phyloP scores from a whole-genome alignment of 2,888 invertebrate species.

The Junonia oenone region DNA sequence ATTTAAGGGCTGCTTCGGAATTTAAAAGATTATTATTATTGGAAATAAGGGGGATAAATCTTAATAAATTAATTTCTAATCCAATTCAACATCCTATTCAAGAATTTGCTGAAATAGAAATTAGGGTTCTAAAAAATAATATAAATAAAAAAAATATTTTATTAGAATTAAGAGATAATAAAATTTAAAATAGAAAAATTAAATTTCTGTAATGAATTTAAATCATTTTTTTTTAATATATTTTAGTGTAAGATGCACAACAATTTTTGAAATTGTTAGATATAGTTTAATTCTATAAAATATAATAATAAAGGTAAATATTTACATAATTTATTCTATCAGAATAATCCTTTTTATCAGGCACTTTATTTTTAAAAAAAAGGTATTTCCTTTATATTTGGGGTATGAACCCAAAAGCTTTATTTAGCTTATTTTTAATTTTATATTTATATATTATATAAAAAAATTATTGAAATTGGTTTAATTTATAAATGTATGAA shows the following conservation, averaged over 20 bases:
- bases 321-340: conserved; percentile 64
- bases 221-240: conserved; percentile 35
- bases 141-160: conserved; percentile 74
- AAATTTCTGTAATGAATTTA: not conserved
- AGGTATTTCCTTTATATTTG: conserved; percentile 42
- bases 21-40: conserved; percentile 66
- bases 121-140: conserved; percentile 52
- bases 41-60: conserved; percentile 80
- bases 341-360: conserved; percentile 69
- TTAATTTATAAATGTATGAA: conserved; percentile 31
- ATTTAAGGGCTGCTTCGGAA: conserved; percentile 80
- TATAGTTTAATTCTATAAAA: conserved; percentile 82
- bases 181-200: conserved; percentile 35
- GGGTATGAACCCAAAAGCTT: conserved; percentile 83
- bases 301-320: conserved; percentile 80
- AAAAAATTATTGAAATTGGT: conserved; percentile 38
- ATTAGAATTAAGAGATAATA: conserved; percentile 39
- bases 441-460: conserved; percentile 29
- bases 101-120: conserved; percentile 57
- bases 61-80: conserved; percentile 82
- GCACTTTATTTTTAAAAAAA: conserved; percentile 73
- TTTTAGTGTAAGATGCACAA: conserved; percentile 82
- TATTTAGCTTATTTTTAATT: conserved; percentile 73
- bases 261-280: conserved; percentile 80
- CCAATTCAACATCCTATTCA: conserved; percentile 79